Base-by-base conservation (phyloP, 2,888 invertebrate genomes). In the Cheilosia grossa region DNA sequence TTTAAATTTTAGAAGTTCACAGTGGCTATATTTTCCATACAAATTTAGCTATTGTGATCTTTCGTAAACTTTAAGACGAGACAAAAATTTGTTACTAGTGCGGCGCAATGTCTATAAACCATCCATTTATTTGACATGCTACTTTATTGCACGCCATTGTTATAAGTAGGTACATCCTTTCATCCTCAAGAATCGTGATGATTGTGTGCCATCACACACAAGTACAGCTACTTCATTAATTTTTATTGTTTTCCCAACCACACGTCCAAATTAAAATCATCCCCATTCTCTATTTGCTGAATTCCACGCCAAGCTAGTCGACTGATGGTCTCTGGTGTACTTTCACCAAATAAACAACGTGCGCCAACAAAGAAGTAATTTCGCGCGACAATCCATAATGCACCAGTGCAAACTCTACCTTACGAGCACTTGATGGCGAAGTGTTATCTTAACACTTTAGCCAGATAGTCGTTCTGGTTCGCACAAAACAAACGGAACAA, bases 371-470 rank as follows among this genome's bases (percentile, higher is more conserved):
- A 42, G 51, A 40, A 33, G 30, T 56, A 59, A 66, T 72, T 44
- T 42, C 44, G 47, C 51, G 53, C 64, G 59, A 59, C 72, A 66
- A 72, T 59, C 64, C 66, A 66, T 73, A 59, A 72, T 44, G 66
- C 59, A 33, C 17, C 51, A 53, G 49, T 72, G 59, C 59, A 72
- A 66, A 21, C 33, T 53, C 58, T 24, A 58, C 42, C 44, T 44
- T 44, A 47, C 17, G 17, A 17, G 9, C 33, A 37, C 54, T 40
- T 37, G 17, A 17, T 10, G 6, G 9, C 54, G 15, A 69, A 64
- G 70, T 70, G 70, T 64, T 63, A 72, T 58, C 42, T 51, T 24
- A 72, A 40, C 51, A 72, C 64, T 79, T 42, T 7, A 56, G 7
- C 24, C 17, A 30, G 40, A 54, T 9, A 42, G 64, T 51, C 17